Evolutionary conservation across 2,113 vertebrate genomes (phyloP).

Genomic region (Pelusios castaneus): DNA sequence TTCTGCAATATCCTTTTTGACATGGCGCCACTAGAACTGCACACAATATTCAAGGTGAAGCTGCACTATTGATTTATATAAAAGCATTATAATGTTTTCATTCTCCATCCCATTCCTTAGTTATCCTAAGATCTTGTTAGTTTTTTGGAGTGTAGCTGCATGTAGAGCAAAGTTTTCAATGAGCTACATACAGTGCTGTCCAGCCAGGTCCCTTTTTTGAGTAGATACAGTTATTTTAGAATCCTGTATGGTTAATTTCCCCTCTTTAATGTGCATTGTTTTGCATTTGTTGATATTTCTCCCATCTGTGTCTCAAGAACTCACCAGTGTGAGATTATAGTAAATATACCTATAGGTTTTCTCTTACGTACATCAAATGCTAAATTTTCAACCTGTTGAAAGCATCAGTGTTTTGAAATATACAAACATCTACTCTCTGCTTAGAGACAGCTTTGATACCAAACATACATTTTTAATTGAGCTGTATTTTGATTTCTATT

Average conservation of each 20-base stretch:
- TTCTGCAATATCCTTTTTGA: background rate
- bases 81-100: background rate
- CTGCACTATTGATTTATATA: background rate
- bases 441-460: background rate
- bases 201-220: background rate
- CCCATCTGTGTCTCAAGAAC: background rate
- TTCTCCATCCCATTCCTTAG: background rate
- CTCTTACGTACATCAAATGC: background rate
- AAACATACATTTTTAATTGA: background rate
- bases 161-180: background rate
- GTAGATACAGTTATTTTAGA: background rate
- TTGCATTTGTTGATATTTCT: background rate
- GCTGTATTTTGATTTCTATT: background rate
- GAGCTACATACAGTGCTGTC: background rate
- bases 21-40: background rate
- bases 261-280: background rate
- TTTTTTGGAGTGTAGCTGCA: background rate
- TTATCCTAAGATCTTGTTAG: background rate
- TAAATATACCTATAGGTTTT: background rate
- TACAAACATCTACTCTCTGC: background rate
- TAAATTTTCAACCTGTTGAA: background rate
- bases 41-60: rapidly evolving
- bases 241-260: background rate
- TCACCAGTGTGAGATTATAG: background rate
- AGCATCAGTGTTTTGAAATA: background rate